Evolutionary conservation across 2,113 vertebrate genomes (phyloP).

Genomic region (Pangasianodon hypophthalmus): DNA sequence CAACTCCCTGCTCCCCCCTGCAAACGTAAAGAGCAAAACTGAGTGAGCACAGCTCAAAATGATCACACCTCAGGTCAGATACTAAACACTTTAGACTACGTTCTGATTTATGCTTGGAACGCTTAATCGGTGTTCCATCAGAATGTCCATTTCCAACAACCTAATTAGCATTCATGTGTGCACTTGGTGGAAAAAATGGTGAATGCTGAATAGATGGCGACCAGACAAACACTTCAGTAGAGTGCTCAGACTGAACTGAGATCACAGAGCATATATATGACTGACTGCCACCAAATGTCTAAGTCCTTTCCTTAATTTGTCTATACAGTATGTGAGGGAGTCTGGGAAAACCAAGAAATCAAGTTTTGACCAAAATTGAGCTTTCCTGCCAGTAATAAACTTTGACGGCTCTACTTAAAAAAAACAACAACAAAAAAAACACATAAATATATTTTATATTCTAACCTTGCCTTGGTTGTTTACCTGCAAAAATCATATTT

Average conservation of each 20-base stretch:
- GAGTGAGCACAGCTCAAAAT: neutral
- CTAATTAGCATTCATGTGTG: constrained; percentile 25
- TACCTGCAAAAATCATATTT: neutral
- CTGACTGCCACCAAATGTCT: neutral
- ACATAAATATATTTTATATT: neutral
- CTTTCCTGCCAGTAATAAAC: neutral
- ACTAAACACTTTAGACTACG: neutral
- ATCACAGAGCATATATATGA: neutral
- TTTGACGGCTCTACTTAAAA: too few species aligned
- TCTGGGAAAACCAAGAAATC: neutral
- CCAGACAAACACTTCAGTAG: neutral
- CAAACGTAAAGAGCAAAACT: neutral
- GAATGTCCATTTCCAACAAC: constrained; percentile 3
- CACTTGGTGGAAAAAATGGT: neutral
- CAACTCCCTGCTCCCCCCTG: constrained; percentile 34
- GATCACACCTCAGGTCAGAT: constrained; percentile 13
- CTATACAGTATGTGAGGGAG: neutral
- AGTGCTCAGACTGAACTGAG: neutral
- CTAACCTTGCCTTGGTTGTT: neutral
- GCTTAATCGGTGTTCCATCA: neutral
- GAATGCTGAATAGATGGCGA: constrained; percentile 18
- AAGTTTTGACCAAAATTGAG: neutral
- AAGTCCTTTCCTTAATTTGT: neutral
- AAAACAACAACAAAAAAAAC: neutral
- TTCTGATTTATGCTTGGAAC: constrained; percentile 12